These are phyloP conservation scores for Ceraclea dissimilis DNA, from an alignment of 2,888 invertebrate genomes.

Conservation along the genomic window DNA sequence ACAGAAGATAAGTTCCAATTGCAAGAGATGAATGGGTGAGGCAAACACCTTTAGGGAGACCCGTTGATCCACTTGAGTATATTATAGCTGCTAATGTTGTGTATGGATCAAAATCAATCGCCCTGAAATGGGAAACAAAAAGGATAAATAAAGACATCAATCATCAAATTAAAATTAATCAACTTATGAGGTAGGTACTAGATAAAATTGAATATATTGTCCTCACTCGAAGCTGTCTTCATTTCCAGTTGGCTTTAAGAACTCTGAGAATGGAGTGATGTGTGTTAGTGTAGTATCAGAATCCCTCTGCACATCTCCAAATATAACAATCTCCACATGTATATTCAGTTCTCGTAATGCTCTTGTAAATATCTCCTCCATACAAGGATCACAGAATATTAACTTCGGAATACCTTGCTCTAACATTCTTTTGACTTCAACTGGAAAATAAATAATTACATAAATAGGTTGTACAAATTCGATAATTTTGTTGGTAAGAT, in stretches of 20 bases:
- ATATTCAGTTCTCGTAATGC: not conserved
- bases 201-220: not conserved
- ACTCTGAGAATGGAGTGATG: conserved; percentile 15
- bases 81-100: conserved; percentile 29
- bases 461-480: too few relatives aligned
- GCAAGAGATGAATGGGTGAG: conserved; percentile 25
- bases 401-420: conserved; percentile 30
- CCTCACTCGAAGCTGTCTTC: conserved; percentile 20
- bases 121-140: conserved; percentile 5
- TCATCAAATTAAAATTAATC: too few relatives aligned
- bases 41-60: conserved; percentile 33
- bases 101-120: conserved; percentile 18
- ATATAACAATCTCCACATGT: not conserved
- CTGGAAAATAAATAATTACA: conserved; percentile 22
- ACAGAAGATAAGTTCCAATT: conserved; percentile 12
- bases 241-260: conserved; percentile 16
- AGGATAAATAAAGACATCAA: not conserved
- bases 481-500: too few relatives aligned
- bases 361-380: not conserved
- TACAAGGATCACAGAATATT: conserved; percentile 29
- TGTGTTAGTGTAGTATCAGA: not conserved
- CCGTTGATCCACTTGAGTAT: conserved; percentile 33
- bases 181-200: too few relatives aligned
- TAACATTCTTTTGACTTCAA: conserved; percentile 29
- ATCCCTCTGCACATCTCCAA: not conserved